These are phyloP conservation scores for Minunthozetes semirufus DNA, from an alignment of 2,888 invertebrate genomes.

Conservation along the genomic window DNA sequence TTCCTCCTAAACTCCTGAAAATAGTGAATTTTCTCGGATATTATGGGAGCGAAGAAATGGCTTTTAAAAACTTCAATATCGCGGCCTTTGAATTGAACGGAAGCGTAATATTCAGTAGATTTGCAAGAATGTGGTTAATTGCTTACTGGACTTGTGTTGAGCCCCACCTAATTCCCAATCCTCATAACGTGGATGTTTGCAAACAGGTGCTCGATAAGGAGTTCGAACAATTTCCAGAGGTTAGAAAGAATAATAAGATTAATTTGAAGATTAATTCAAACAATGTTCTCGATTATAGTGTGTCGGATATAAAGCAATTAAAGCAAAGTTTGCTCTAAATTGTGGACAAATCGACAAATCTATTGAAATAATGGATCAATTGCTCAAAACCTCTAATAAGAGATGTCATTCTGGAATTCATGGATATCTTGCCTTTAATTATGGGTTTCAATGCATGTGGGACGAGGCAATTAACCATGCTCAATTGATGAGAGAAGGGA, in stretches of 20 bases:
- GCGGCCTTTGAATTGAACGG: constrained; percentile 15
- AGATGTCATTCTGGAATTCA: too few relatives aligned
- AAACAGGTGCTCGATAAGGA: constrained; percentile 11
- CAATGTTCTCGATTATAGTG: too few relatives aligned
- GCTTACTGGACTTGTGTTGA: constrained; percentile 30
- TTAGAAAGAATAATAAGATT: neutral
- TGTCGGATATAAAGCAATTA: too few relatives aligned
- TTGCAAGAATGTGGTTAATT: neutral
- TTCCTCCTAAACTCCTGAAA: constrained; percentile 29
- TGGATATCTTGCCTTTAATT: constrained; percentile 3
- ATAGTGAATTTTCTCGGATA: constrained; percentile 28
- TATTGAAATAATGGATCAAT: too few relatives aligned
- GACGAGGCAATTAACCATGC: constrained; percentile 30
- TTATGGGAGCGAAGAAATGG: neutral
- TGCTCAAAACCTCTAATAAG: too few relatives aligned
- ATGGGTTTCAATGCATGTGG: constrained; percentile 21
- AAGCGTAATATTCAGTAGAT: neutral
- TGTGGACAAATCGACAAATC: too few relatives aligned
- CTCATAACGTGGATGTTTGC: too few relatives aligned
- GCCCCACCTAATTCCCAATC: too few relatives aligned
- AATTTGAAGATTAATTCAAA: too few relatives aligned
- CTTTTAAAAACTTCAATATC: too few relatives aligned
- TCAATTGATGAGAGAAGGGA: constrained; percentile 10
- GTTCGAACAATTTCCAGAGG: constrained; percentile 21
- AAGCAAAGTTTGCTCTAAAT: too few relatives aligned